Base-by-base conservation (phyloP, 1,140 invertebrate species). In the Heliconius himera region DNA sequence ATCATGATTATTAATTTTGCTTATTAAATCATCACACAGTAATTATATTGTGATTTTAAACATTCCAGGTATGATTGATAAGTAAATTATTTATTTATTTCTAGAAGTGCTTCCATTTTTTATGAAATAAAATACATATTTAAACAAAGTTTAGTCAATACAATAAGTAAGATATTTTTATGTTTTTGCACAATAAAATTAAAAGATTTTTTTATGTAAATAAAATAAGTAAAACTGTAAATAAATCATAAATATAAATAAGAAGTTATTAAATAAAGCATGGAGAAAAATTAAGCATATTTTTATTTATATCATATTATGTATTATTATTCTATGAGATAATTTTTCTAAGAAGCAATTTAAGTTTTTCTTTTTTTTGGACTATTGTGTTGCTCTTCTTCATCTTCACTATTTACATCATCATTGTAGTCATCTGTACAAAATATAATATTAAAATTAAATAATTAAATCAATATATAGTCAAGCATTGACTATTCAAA, bases 291-390 rank as follows among this genome's bases (percentile, higher is more conserved):
- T 56, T 13, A 16, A 8, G 9, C 36, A n/a, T 38, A 18, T 76
- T 80, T n/a, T 29, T 70, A 49, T 66, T 66, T 66, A 4, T 66
- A 66, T 26, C 60, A 13, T 66, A 66, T 22, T 26, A 13, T 29
- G 3, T 13, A 66, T 29, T 29, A 46, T 46, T 16, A 16, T 46
- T 46, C 13, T 29, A 29, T 29, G 60, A 26, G 29, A 29, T 22
- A 18, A 0, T 54, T n/a, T 22, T 60, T 26, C 1, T 60, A n/a
- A 26, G 0, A 70, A 70, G 41, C 33, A 4, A 20, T 36, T 72
- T 56, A 88, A 78, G 82, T 86, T 85, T 85, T 91, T 79, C 83
- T 87, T 81, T 88, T 91, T 79, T 87, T 88, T 41, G 84, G 84
- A 78, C 74, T 84, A 49, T 77, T 80, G 70, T 78, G 73, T 51